phyloP scores from a whole-genome alignment of 2,113 vertebrate species.

The Forbesichthys agassizii region DNA sequence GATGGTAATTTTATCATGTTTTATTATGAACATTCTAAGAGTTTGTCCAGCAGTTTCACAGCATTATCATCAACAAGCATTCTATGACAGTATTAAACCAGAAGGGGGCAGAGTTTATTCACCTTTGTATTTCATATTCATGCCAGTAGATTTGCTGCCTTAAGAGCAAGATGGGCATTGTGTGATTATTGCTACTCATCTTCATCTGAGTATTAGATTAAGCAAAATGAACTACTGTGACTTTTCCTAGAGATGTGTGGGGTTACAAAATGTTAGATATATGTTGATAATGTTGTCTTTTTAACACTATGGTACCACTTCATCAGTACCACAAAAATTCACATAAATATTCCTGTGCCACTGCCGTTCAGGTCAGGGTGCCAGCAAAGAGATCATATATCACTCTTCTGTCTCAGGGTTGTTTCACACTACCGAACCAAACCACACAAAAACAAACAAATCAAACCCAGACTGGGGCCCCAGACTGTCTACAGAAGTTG shows the following conservation, averaged over 20 bases:
- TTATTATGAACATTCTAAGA: conserved; percentile 39
- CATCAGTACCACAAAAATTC: conserved; percentile 51
- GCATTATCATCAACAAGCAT: not conserved
- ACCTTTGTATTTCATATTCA: conserved; percentile 7
- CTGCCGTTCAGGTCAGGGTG: conserved; percentile 63
- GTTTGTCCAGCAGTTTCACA: conserved; percentile 3
- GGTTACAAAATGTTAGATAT: conserved; percentile 23
- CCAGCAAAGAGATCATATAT: conserved; percentile 53
- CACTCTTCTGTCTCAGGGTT: conserved; percentile 56
- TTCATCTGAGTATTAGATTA: not conserved
- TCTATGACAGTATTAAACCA: conserved; percentile 47
- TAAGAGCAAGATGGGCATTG: not conserved
- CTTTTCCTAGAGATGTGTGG: not conserved
- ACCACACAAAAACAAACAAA: conserved; percentile 58
- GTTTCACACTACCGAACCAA: conserved; percentile 61
- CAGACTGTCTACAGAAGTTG: not conserved
- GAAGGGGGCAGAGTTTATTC: conserved; percentile 65
- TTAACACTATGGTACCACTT: conserved; percentile 27
- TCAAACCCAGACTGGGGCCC: conserved; percentile 42
- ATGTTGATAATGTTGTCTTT: conserved; percentile 11
- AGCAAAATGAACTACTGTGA: not conserved
- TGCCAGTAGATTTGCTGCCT: not conserved
- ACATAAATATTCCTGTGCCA: conserved; percentile 50
- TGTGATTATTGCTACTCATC: not conserved
- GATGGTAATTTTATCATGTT: conserved; percentile 8